These are phyloP conservation scores for Ectobius pallidus DNA, from an alignment of 2,888 invertebrate species.

Conservation along the genomic window DNA sequence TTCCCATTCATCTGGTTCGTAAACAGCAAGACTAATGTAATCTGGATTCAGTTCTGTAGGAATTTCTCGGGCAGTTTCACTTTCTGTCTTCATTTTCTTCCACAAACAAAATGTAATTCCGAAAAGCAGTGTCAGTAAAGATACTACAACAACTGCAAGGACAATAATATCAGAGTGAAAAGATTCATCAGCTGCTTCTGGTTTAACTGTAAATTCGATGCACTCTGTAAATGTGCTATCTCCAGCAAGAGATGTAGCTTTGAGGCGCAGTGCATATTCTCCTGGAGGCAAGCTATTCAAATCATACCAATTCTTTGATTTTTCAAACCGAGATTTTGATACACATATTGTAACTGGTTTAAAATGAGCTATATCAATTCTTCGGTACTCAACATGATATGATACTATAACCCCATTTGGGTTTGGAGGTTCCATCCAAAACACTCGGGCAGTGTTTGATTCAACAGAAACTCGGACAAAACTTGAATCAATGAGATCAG, in stretches of 20 bases:
- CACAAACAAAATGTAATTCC: not conserved
- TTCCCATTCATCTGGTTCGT: slow-evolving; percentile 76
- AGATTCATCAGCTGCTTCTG: not conserved
- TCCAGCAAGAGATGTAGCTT: slow-evolving; percentile 79
- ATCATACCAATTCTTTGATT: not conserved
- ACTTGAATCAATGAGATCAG: slow-evolving; percentile 54
- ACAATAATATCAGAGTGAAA: not conserved
- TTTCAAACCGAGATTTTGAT: slow-evolving; percentile 50
- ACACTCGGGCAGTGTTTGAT: slow-evolving; percentile 46
- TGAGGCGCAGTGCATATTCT: slow-evolving; percentile 79
- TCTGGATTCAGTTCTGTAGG: slow-evolving; percentile 70
- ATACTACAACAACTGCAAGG: not conserved
- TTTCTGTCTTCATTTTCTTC: slow-evolving; percentile 42
- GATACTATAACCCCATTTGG: slow-evolving; percentile 71
- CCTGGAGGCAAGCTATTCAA: slow-evolving; percentile 65
- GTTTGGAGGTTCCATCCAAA: slow-evolving; percentile 64
- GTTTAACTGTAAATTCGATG: not conserved
- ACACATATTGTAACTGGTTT: slow-evolving; percentile 57
- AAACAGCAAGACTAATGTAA: slow-evolving; percentile 52
- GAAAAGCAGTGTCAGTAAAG: not conserved
- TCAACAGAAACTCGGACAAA: slow-evolving; percentile 48
- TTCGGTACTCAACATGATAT: slow-evolving; percentile 63
- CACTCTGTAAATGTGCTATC: slow-evolving; percentile 55
- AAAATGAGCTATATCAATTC: slow-evolving; percentile 35
- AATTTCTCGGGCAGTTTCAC: slow-evolving; percentile 50